A percentile compares a stretch with the other conserved stretches of the same genome.
Conservation (phyloP, 2,797 vertebrate genomes). For the Hydrolagus colliei region DNA sequence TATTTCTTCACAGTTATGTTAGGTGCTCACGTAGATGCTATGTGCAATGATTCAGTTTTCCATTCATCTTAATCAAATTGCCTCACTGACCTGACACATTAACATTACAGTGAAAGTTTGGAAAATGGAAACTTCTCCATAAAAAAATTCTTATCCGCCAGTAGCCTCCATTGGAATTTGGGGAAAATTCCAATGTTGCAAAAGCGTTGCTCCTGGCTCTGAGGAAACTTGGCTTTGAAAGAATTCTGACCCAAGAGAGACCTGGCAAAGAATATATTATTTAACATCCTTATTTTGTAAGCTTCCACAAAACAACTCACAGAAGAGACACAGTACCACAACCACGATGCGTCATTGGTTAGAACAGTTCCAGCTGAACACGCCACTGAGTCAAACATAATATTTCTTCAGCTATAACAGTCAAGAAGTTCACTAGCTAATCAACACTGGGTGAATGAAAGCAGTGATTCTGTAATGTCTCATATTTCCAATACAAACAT, state of each 20-base stretch:
- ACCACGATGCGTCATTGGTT: background rate
- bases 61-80: too few relatives aligned
- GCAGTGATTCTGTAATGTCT: background rate
- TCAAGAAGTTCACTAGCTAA: background rate
- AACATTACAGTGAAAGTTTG: background rate
- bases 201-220: background rate
- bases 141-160: background rate
- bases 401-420: background rate
- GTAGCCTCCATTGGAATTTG: background rate
- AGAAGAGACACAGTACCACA: background rate
- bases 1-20: too few relatives aligned
- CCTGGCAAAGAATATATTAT: background rate
- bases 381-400: too few relatives aligned
- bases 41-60: too few relatives aligned
- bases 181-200: background rate
- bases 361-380: background rate
- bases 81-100: too few relatives aligned
- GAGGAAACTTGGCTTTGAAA: background rate
- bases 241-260: background rate
- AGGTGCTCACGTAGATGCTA: too few relatives aligned
- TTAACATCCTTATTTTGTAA: background rate
- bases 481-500: background rate
- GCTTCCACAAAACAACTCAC: background rate
- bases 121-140: background rate
- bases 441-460: background rate